These are phyloP conservation scores for Parelbella ahira DNA, from an alignment of 2,888 invertebrate species.

Conservation along the genomic window DNA sequence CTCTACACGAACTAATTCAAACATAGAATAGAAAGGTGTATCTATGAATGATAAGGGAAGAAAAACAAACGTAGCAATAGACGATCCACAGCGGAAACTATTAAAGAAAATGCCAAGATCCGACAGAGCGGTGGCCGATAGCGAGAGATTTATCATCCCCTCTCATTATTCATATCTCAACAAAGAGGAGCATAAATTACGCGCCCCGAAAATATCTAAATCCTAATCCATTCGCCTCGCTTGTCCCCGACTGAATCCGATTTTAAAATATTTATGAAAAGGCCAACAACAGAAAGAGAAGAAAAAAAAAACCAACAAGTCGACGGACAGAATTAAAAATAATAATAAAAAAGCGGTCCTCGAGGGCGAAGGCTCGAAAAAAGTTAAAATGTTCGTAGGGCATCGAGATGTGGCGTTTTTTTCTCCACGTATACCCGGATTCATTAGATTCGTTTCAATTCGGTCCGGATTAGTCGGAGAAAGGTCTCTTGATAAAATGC, in stretches of 20 bases:
- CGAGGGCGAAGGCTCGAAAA: slow-evolving; percentile 69
- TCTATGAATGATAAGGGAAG: slow-evolving; percentile 15
- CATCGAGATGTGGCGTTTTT: slow-evolving; percentile 64
- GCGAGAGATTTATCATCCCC: slow-evolving; percentile 55
- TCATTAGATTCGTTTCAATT: slow-evolving; percentile 79
- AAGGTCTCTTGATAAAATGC: slow-evolving; percentile 71
- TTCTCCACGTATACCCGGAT: slow-evolving; percentile 62
- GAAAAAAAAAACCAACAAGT: slow-evolving; percentile 58
- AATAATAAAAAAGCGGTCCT: slow-evolving; percentile 60
- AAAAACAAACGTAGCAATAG: slow-evolving; percentile 32
- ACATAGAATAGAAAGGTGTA: slow-evolving; percentile 22
- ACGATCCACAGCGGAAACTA: slow-evolving; percentile 46
- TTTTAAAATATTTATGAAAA: slow-evolving; percentile 80
- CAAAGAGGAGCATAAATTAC: slow-evolving; percentile 76
- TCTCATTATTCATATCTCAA: slow-evolving; percentile 76
- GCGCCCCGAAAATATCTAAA: slow-evolving; percentile 76
- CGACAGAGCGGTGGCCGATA: slow-evolving; percentile 45
- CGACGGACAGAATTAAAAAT: slow-evolving; percentile 73
- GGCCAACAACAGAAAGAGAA: slow-evolving; percentile 65
- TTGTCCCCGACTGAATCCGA: slow-evolving; percentile 76
- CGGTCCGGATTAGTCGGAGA: slow-evolving; percentile 73
- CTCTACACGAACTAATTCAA: slow-evolving; percentile 5
- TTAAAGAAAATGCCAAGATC: slow-evolving; percentile 39
- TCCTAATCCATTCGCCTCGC: slow-evolving; percentile 77
- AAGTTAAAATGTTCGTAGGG: slow-evolving; percentile 77